Evolutionary conservation across 2,888 invertebrate genomes (phyloP).

Genomic region (Salpingus planirostris): DNA sequence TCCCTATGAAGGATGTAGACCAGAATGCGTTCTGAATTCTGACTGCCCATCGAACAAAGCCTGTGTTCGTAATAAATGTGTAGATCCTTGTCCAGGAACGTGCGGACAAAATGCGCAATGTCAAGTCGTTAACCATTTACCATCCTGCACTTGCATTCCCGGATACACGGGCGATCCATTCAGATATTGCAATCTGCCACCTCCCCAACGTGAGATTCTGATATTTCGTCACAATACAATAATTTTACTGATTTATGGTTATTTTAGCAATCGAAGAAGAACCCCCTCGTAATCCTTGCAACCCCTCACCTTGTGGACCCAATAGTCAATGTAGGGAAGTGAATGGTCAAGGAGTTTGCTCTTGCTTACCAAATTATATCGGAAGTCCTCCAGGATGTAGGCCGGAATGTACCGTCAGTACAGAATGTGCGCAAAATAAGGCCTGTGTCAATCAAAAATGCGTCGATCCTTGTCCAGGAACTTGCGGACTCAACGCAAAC

Average conservation of each 20-base stretch:
- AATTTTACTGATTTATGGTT: too few species aligned
- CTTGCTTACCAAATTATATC: constrained; percentile 50
- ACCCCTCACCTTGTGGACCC: constrained; percentile 69
- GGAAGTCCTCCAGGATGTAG: constrained; percentile 56
- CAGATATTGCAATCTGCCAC: constrained; percentile 41
- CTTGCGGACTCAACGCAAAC: constrained; percentile 45
- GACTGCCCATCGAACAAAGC: constrained; percentile 65
- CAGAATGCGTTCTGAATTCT: constrained; percentile 62
- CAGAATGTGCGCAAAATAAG: constrained; percentile 46
- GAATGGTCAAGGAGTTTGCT: constrained; percentile 49
- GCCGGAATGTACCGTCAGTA: constrained; percentile 49
- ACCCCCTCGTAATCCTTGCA: constrained; percentile 8
- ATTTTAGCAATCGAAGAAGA: neutral
- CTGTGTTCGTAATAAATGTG: constrained; percentile 61
- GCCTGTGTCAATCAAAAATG: constrained; percentile 39
- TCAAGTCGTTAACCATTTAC: constrained; percentile 64
- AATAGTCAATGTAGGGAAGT: constrained; percentile 66
- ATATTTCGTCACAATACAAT: neutral
- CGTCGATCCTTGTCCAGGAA: constrained; percentile 45
- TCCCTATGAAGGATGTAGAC: constrained; percentile 65
- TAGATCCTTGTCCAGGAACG: constrained; percentile 64
- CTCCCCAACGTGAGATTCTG: constrained; percentile 27
- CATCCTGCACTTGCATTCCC: constrained; percentile 53
- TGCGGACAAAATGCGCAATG: constrained; percentile 65
- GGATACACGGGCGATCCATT: constrained; percentile 42